Percentiles rank a stretch among this genome's conserved stretches.
These are phyloP conservation scores for Neodiprion fabricii DNA, from an alignment of 1,140 invertebrate species.

Conservation along the genomic window DNA sequence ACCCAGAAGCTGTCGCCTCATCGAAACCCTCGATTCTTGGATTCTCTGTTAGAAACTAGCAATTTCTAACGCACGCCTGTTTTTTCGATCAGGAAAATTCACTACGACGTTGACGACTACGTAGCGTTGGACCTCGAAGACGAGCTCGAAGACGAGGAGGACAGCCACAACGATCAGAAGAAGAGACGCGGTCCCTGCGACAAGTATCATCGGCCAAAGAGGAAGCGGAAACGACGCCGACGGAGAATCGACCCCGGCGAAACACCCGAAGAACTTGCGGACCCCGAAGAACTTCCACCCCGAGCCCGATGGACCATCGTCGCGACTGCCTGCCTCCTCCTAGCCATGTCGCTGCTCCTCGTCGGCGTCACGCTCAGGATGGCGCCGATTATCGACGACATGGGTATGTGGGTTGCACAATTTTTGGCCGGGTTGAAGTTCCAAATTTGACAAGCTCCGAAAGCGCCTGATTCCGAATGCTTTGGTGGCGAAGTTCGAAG, in stretches of 20 bases:
- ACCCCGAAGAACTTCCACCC: constrained; percentile 80
- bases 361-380: constrained; percentile 89
- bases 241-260: constrained; percentile 40
- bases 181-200: constrained; percentile 44
- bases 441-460: too few species aligned
- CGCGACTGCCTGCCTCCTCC: constrained; percentile 82
- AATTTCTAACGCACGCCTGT: too few species aligned
- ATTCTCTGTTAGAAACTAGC: too few species aligned
- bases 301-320: constrained; percentile 88
- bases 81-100: constrained; percentile 50
- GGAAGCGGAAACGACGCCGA: constrained; percentile 51
- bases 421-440: not conserved
- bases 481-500: too few species aligned
- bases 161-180: constrained; percentile 46
- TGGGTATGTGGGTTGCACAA: constrained; percentile 74
- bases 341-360: constrained; percentile 84
- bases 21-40: too few species aligned
- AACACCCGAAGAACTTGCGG: constrained; percentile 44
- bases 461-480: too few species aligned
- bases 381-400: constrained; percentile 91
- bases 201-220: constrained; percentile 50
- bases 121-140: constrained; percentile 62
- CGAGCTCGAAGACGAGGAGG: constrained; percentile 55
- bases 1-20: too few species aligned
- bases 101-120: constrained; percentile 61